Conservation (phyloP, 2,888 invertebrate species). For the Cabera pusaria region DNA sequence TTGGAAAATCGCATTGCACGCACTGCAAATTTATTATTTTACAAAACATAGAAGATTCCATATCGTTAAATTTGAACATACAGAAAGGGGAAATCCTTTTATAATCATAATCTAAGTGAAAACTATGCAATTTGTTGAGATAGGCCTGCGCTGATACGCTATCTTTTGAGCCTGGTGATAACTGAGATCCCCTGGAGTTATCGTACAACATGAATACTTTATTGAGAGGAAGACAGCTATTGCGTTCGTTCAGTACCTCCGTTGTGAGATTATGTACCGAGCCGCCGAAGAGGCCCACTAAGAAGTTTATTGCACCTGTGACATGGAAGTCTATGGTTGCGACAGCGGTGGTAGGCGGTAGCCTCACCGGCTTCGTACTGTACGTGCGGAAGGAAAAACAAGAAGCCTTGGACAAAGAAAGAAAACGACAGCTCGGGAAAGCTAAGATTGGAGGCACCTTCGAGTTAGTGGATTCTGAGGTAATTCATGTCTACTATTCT, state of each 20-base stretch:
- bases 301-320: conserved; percentile 84
- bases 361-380: conserved; percentile 87
- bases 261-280: conserved; percentile 54
- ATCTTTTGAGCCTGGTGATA: conserved; percentile 8
- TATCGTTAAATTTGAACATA: too few species aligned
- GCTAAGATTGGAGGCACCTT: conserved; percentile 97
- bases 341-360: conserved; percentile 86
- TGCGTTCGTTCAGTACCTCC: conserved; percentile 59
- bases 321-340: conserved; percentile 91
- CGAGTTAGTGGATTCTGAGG: conserved; percentile 89
- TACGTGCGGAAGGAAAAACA: conserved; percentile 93
- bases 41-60: too few species aligned
- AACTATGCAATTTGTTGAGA: conserved; percentile 15
- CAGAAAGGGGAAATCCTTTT: too few species aligned
- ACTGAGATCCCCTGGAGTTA: conserved; percentile 4
- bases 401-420: conserved; percentile 86
- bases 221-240: conserved; percentile 44
- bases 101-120: conserved; percentile 2
- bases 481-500: too few species aligned
- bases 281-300: conserved; percentile 56
- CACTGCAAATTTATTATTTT: too few species aligned
- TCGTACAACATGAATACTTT: conserved; percentile 58
- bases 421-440: conserved; percentile 93
- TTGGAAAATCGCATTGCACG: too few species aligned
- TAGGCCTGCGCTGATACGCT: conserved; percentile 28